phyloP scores from a whole-genome alignment of 2,797 vertebrate genomes.

The Moxostoma hubbsi region DNA sequence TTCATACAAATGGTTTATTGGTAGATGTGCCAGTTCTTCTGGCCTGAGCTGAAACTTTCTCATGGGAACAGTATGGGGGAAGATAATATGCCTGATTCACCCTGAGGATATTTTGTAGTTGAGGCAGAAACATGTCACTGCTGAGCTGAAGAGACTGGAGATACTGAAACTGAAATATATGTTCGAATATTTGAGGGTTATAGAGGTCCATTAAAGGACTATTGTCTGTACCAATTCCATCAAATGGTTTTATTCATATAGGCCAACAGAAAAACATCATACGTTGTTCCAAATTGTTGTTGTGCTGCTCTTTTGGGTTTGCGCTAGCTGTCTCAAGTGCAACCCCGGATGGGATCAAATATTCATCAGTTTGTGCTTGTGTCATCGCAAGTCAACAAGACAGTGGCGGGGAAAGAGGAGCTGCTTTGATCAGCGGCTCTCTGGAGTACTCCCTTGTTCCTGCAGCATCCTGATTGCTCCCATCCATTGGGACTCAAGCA shows the following conservation, averaged over 20 bases:
- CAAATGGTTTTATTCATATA: not conserved
- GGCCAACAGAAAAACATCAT: not conserved
- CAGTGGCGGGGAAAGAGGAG: slow-evolving; percentile 28
- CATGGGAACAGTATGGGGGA: slow-evolving; percentile 23
- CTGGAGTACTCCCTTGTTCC: slow-evolving; percentile 37
- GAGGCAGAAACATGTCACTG: slow-evolving; percentile 10
- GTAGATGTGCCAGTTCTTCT: not conserved
- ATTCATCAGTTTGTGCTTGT: slow-evolving; percentile 50
- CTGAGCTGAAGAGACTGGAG: not conserved
- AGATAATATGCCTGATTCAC: not conserved
- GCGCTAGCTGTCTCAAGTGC: slow-evolving; percentile 60
- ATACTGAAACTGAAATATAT: too few relatives aligned
- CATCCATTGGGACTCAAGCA: slow-evolving; percentile 29
- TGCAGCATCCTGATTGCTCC: slow-evolving; percentile 21
- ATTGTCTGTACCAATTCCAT: not conserved
- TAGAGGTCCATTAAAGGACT: slow-evolving; percentile 23
- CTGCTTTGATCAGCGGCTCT: slow-evolving; percentile 54
- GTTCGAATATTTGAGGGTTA: slow-evolving; percentile 10
- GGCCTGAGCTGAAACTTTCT: slow-evolving; percentile 3
- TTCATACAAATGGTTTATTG: slow-evolving; percentile 14
- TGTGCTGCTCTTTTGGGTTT: slow-evolving; percentile 35
- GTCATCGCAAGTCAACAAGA: slow-evolving; percentile 49
- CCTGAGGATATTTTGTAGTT: not conserved
- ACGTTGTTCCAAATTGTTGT: slow-evolving; percentile 27
- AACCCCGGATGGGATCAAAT: slow-evolving; percentile 59